Conservation (phyloP, 2,888 invertebrate species). For the Eupithecia subfuscata region DNA sequence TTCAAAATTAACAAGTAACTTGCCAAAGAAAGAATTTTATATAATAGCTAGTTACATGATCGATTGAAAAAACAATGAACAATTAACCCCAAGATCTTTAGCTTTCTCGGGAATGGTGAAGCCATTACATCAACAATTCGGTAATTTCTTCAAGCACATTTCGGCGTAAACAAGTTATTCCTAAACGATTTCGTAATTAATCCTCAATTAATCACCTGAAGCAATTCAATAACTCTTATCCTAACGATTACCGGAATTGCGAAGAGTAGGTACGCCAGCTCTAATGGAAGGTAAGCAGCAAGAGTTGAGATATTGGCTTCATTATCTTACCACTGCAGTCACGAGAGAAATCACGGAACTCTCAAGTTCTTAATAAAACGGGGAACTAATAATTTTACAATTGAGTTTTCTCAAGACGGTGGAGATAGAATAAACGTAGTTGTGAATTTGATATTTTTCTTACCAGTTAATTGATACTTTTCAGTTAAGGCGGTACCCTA, state of each 20-base stretch:
- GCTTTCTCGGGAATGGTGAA: neutral
- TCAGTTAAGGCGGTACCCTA: no score
- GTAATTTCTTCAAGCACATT: constrained; percentile 41
- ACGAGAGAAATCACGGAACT: constrained; percentile 11
- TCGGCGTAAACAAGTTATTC: constrained; percentile 60
- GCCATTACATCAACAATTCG: constrained; percentile 18
- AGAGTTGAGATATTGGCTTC: constrained; percentile 45
- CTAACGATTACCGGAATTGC: constrained; percentile 59
- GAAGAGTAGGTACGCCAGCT: constrained; percentile 38
- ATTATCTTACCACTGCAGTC: constrained; percentile 30
- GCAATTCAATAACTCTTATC: constrained; percentile 76
- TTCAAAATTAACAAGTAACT: neutral
- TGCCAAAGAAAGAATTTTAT: neutral
- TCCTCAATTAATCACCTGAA: constrained; percentile 76
- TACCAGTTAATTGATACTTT: neutral
- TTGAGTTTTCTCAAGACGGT: neutral
- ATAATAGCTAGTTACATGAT: neutral
- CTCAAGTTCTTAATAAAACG: neutral
- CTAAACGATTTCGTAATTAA: constrained; percentile 81
- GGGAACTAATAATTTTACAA: constrained; percentile 3
- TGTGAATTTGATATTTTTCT: neutral
- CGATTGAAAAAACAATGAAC: neutral
- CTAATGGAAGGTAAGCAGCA: constrained; percentile 56
- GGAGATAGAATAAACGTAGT: neutral
- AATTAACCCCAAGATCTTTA: neutral